Base-by-base conservation (phyloP, 2,113 vertebrate species). In the Tylochromis polylepis region DNA sequence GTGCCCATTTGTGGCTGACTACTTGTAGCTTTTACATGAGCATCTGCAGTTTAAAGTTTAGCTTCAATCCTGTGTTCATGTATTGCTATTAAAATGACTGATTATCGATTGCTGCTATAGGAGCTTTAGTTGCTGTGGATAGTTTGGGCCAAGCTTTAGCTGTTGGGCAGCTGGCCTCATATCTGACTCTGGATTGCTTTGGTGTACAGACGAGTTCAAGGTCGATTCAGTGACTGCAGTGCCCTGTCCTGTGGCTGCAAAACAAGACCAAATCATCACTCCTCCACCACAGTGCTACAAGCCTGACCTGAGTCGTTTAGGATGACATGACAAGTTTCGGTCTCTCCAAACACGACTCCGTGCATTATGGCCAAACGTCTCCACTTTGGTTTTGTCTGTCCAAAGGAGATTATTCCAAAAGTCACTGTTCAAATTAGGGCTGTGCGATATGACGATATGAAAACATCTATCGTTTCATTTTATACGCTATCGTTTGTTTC, bases 301-400 rank as follows among this genome's bases (percentile, higher is more conserved):
- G 10, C 5, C 60, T 4, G 60, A 36, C 0, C 6, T 0, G 60
- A 36, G 9, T 6, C 9, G 0, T 60, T 34, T 62, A 34, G 34
- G 29, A 62, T 34, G 29, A 62, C n/a, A 46, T 3, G 43, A 12
- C 6, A 14, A 22, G 7, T 0, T 70, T 70, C 1, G 4, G 12
- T 43, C 36, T 70, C 62, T 24, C 11, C 36, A 41, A 41, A 67
- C 11, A 41, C 12, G n/a, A 15, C n/a, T 29, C 15, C 3, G 20
- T 38, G 60, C 11, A n/a, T 38, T n/a, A 65, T 0, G 18, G 27
- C 8, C 27, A 59, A 31, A 59, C 16, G 27, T 0, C 58, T 31
- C 15, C 58, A 60, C 15, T 60, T 60, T 60, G 58, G 27, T 6
- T 38, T 41, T 38, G 0, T 38, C 3, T 41, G 1, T 4, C 36